A percentile compares a stretch with the other conserved stretches of the same genome.
Conservation (phyloP, 2,888 invertebrate species). For the Sinotaia quadrata region DNA sequence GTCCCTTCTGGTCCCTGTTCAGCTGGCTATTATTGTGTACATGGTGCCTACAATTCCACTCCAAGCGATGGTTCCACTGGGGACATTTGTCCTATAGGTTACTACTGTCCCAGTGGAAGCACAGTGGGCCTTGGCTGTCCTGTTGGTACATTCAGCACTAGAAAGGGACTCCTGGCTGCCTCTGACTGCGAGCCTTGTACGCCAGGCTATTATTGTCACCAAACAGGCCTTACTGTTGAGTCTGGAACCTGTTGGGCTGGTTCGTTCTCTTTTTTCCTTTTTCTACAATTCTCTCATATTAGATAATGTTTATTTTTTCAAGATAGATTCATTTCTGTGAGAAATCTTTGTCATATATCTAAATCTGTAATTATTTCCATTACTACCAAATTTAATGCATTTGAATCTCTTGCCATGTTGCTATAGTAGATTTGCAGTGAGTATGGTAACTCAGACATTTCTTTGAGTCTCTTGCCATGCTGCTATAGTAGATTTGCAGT, state of each 20-base stretch:
- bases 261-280: constrained; percentile 51
- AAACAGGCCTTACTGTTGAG: constrained; percentile 59
- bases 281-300: constrained; percentile 60
- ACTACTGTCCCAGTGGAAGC: constrained; percentile 62
- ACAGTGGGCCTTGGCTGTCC: constrained; percentile 61
- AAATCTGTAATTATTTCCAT: neutral
- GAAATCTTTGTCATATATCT: no score
- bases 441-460: no score
- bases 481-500: no score
- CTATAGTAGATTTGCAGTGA: no score
- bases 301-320: constrained; percentile 51
- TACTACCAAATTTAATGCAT: no score
- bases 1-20: constrained; percentile 59
- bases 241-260: constrained; percentile 67
- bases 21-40: constrained; percentile 63
- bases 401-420: no score
- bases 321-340: no score
- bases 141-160: constrained; percentile 62
- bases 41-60: constrained; percentile 59
- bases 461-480: no score
- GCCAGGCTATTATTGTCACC: constrained; percentile 65
- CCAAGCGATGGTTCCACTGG: constrained; percentile 66
- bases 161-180: constrained; percentile 51
- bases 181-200: constrained; percentile 62
- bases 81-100: constrained; percentile 62